Base-by-base conservation (phyloP, 2,113 vertebrate genomes). In the Equus przewalskii region DNA sequence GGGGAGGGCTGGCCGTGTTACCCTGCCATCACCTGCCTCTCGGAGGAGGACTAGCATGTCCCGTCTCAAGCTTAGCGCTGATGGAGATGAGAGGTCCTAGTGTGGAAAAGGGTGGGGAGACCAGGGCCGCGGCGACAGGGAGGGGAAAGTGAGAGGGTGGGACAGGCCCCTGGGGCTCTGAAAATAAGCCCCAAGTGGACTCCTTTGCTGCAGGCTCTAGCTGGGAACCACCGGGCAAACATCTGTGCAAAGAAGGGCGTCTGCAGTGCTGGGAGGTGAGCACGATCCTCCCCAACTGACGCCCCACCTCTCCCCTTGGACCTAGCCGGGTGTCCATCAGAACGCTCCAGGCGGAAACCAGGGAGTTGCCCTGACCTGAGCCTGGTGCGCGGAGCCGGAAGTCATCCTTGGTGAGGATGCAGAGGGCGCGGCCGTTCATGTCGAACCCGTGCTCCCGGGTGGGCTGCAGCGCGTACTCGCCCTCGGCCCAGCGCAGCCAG, bases 361-460 rank as follows among this genome's bases (percentile, higher is more conserved):
- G 64, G 4, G 28, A 60, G 69, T n/a, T 0, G 14, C 0, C 82
- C 98, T 83, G 49, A 99, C 99, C 99, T 99, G 99, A 99, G 97
- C 98, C 99, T 0, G 99, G 99, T n/a, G 99, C 99, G 58, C 99
- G 99, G 49, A 98, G 95, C 90, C 99, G 99, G 98, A 99, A 99
- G 98, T 99, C 99, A 0, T 99, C 99, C 97, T 99, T 99, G 94
- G 99, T 99, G 98, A 99, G 99, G 93, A 99, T 99, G 91, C 99
- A 99, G 49, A 99, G 93, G 7, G 99, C 99, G 92, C 99, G 99
- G 73, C 99, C 99, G 0, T 99, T 99, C 99, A 99, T 99, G 97
- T 99, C 98, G 16, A 99, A 99, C 79, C 89, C 98, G 19, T 98
- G 98, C 44, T 98, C 98, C 0, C 99, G 98, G 0, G 98, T 97